Conservation (phyloP, 1,140 invertebrate species). For the Heliothis virescens region DNA sequence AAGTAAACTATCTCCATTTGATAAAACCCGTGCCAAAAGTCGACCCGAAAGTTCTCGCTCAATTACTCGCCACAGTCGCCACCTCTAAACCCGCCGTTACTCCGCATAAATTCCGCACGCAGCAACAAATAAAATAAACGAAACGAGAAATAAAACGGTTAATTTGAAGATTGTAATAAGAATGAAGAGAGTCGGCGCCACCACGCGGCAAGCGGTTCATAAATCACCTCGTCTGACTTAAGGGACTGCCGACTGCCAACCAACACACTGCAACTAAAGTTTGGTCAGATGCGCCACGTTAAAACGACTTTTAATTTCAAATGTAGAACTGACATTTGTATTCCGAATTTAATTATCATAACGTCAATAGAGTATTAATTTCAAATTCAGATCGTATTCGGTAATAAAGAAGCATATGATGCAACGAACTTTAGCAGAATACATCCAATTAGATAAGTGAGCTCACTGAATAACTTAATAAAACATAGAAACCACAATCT, state of each 20-base stretch:
- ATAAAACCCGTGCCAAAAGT: not conserved
- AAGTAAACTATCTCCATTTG: not conserved
- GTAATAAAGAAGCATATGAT: too few relatives aligned
- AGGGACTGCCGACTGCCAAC: constrained; percentile 38
- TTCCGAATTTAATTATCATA: not conserved
- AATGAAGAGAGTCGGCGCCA: constrained; percentile 41
- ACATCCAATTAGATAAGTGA: not conserved
- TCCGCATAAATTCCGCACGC: constrained; percentile 35
- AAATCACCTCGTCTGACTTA: constrained; percentile 45
- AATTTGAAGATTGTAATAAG: constrained; percentile 47
- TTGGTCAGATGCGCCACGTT: not conserved
- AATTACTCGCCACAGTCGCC: constrained; percentile 12
- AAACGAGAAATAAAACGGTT: constrained; percentile 44
- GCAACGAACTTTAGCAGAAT: too few relatives aligned
- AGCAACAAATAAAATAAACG: constrained; percentile 42
- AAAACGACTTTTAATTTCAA: not conserved
- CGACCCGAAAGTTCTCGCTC: not conserved
- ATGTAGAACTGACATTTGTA: not conserved
- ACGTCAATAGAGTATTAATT: too few relatives aligned
- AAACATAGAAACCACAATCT: not conserved
- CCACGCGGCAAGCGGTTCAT: constrained; percentile 37
- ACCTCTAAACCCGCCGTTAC: not conserved
- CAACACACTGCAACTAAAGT: constrained; percentile 19
- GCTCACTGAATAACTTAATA: not conserved
- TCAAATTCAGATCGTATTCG: too few relatives aligned